phyloP scores from a whole-genome alignment of 2,888 invertebrate species.

The Trypoxylon attenuatum region DNA sequence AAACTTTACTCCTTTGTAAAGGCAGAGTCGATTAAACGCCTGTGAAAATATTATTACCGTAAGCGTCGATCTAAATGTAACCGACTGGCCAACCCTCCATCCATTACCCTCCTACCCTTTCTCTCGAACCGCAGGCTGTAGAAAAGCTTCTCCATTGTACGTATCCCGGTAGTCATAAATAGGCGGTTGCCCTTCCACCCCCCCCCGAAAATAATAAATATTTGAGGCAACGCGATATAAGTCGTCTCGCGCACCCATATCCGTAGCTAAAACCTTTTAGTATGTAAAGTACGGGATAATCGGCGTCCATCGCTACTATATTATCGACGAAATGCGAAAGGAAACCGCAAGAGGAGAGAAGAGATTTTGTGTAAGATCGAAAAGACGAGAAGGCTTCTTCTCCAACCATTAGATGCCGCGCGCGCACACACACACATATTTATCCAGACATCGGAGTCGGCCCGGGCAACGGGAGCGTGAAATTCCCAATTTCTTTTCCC shows the following conservation, averaged over 20 bases:
- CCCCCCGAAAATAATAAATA: slow-evolving; percentile 33
- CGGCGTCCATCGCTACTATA: slow-evolving; percentile 34
- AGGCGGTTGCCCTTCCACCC: slow-evolving; percentile 15
- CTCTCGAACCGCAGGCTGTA: too few species aligned
- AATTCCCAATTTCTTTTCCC: slow-evolving; percentile 72
- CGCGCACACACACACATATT: slow-evolving; percentile 45
- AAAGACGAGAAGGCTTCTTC: slow-evolving; percentile 44
- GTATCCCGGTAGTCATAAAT: slow-evolving; percentile 24
- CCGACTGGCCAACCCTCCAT: not conserved
- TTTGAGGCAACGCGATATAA: slow-evolving; percentile 21
- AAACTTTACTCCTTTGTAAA: not conserved
- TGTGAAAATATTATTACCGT: not conserved
- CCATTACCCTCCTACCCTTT: too few species aligned
- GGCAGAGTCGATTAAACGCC: not conserved
- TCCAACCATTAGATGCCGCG: slow-evolving; percentile 52
- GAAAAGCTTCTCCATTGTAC: not conserved
- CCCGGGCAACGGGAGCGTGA: slow-evolving; percentile 71
- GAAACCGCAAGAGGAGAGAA: slow-evolving; percentile 12
- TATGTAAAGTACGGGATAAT: slow-evolving; percentile 41
- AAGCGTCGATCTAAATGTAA: not conserved
- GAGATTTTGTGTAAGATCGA: slow-evolving; percentile 49
- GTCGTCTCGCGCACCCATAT: slow-evolving; percentile 20
- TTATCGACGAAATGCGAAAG: slow-evolving; percentile 45
- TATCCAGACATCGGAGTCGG: slow-evolving; percentile 42
- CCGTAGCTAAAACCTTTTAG: slow-evolving; percentile 34